Evolutionary conservation across 2,888 invertebrate species (phyloP).

Genomic region (Cepaea hortensis): DNA sequence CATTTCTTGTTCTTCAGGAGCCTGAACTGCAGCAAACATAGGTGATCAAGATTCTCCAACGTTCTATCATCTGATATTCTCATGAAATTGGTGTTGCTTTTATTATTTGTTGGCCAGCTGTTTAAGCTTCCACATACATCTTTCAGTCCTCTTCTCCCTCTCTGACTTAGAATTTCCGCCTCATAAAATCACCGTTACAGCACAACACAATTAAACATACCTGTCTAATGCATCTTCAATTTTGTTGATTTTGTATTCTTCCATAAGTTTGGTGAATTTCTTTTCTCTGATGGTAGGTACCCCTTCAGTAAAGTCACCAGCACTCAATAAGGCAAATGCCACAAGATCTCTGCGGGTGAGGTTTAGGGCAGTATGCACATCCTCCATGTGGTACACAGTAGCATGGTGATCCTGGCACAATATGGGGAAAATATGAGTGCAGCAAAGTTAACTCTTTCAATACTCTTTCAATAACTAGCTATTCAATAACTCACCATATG

Average conservation of each 20-base stretch:
- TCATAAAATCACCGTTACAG: background rate
- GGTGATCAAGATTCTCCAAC: background rate
- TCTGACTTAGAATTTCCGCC: background rate
- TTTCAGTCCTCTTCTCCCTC: no score
- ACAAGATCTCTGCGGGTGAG: slow-evolving; percentile 89
- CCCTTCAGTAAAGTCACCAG: slow-evolving; percentile 89
- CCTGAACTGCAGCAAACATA: no score
- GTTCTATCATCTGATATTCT: background rate
- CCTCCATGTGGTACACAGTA: slow-evolving; percentile 77
- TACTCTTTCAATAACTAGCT: background rate
- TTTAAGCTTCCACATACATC: no score
- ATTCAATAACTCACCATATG: no score
- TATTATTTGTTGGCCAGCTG: background rate
- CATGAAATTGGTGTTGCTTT: background rate
- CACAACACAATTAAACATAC: background rate
- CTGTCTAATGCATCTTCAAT: slow-evolving; percentile 41
- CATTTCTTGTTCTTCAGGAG: no score
- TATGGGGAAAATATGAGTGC: background rate
- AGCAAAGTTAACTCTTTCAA: no score
- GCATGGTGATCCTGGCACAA: slow-evolving; percentile 10
- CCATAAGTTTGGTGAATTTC: slow-evolving; percentile 80
- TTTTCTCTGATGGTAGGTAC: slow-evolving; percentile 87
- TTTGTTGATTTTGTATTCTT: slow-evolving; percentile 35
- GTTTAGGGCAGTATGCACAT: slow-evolving; percentile 82
- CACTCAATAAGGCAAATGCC: slow-evolving; percentile 88